A percentile compares a stretch with the other conserved stretches of the same genome.
Conservation (phyloP, 64 coral and sea anemone species). For the Stichodactyla helianthus region DNA sequence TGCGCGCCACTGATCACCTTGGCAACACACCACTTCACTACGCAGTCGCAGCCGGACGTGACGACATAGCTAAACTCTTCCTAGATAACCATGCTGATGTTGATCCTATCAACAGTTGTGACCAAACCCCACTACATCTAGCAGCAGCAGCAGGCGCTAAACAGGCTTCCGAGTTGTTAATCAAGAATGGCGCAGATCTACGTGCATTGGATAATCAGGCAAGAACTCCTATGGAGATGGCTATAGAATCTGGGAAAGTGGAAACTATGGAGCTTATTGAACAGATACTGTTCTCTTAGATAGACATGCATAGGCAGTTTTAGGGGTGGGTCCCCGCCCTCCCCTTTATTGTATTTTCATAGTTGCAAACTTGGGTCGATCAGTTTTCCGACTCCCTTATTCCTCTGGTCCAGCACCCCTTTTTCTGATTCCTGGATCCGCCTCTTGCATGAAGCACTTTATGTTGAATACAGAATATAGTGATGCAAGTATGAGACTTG, state of each 20-base stretch:
- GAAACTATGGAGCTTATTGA: slow-evolving; percentile 45
- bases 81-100: slow-evolving; percentile 37
- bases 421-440: too few relatives aligned
- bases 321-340: too few relatives aligned
- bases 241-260: slow-evolving; percentile 27
- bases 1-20: slow-evolving; percentile 44
- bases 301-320: neutral
- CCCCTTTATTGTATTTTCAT: too few relatives aligned
- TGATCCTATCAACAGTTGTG: neutral
- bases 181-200: slow-evolving; percentile 15
- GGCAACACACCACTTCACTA: slow-evolving; percentile 56
- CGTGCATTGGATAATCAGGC: slow-evolving; percentile 20
- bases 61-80: slow-evolving; percentile 48
- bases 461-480: too few relatives aligned
- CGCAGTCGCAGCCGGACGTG: slow-evolving; percentile 41
- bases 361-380: too few relatives aligned
- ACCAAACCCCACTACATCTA: slow-evolving; percentile 42
- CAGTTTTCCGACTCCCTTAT: too few relatives aligned
- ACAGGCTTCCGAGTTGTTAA: slow-evolving; percentile 24
- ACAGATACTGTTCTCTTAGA: neutral
- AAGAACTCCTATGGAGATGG: slow-evolving; percentile 34
- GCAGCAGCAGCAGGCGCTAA: slow-evolving; percentile 24
- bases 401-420: too few relatives aligned
- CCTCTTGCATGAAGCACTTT: too few relatives aligned
- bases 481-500: too few relatives aligned